Evolutionary conservation across 1,140 invertebrate species (phyloP), one percentile per base, ranked within the genome.

Genomic region (Drosophila nannoptera): DNA sequence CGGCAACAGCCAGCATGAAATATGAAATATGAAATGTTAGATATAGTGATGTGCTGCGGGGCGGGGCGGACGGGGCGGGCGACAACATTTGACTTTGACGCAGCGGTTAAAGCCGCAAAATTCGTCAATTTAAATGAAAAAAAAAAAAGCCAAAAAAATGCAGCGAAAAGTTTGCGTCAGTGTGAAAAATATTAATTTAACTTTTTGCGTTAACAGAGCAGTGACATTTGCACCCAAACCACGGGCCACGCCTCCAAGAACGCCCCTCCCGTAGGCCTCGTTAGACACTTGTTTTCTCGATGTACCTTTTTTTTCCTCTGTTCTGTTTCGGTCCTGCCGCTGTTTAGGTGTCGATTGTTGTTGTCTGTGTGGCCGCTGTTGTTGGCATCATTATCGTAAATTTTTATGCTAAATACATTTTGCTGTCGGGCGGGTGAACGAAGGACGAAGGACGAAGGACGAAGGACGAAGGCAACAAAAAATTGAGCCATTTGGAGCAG

Each of bases 351-450:
- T 42, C 42, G 33, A 52, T 67, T 61, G 16, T 49, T 65, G 42
- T 56, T 45, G 48, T 50, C 8, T 43, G 54, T 61, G 64, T 14
- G 69, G 56, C 61, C 64, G 55, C 32, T 64, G 81, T 49, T 77
- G 62, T 45, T 69, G 71, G 56, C 64, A 67, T 82, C 74, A 88
- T 88, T 88, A 88, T 88, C 87, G 87, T 88, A 88, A 88, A 88
- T 84, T 88, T 88, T 88, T 87, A 88, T 88, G 87, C 82, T 88
- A 88, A 88, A 88, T 87, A 88, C 87, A 76, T 81, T 88, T 88
- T 59, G 77, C 58, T 83, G 86, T 87, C 63, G 58, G 48, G 54
- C 22, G 22, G 62, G 65, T 58, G 31, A 65, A 65, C n/a, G n/a
- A n/a, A n/a, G n/a, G n/a, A n/a, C n/a, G n/a, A n/a, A n/a, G n/a